phyloP scores from a whole-genome alignment of 2,888 invertebrate species.

The Itoplectis maculator region DNA sequence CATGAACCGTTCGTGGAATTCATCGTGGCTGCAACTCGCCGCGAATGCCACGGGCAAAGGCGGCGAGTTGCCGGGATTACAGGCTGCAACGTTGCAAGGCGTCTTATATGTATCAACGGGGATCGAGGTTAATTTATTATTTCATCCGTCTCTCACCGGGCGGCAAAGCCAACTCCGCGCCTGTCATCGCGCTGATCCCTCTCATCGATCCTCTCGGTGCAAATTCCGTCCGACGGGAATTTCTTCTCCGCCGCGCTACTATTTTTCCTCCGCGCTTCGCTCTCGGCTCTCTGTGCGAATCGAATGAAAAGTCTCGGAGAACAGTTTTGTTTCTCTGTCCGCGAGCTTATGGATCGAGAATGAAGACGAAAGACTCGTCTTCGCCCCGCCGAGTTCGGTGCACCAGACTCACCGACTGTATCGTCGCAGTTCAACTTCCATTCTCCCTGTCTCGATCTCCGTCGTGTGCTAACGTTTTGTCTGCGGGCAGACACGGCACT shows the following conservation, averaged over 20 bases:
- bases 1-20: not conserved
- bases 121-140: constrained; percentile 56
- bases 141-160: constrained; percentile 51
- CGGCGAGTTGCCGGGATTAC: constrained; percentile 8
- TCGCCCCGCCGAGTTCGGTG: not conserved
- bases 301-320: constrained; percentile 29
- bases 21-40: not conserved
- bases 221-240: constrained; percentile 21
- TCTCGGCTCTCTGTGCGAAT: constrained; percentile 5
- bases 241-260: constrained; percentile 4
- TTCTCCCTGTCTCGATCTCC: not conserved
- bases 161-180: constrained; percentile 38
- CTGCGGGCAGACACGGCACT: not conserved
- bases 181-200: constrained; percentile 58
- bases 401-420: not conserved
- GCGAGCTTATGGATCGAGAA: constrained; percentile 6
- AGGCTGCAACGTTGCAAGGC: constrained; percentile 11
- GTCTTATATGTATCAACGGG: constrained; percentile 20
- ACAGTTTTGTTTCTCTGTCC: constrained; percentile 39
- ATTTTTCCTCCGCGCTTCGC: not conserved
- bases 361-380: constrained; percentile 21
- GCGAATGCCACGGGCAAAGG: not conserved
- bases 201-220: constrained; percentile 26
- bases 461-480: not conserved
- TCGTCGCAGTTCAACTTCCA: constrained; percentile 6